These are phyloP conservation scores for Phyllostomus hastatus DNA, from an alignment of 2,113 vertebrate species.

Conservation along the genomic window DNA sequence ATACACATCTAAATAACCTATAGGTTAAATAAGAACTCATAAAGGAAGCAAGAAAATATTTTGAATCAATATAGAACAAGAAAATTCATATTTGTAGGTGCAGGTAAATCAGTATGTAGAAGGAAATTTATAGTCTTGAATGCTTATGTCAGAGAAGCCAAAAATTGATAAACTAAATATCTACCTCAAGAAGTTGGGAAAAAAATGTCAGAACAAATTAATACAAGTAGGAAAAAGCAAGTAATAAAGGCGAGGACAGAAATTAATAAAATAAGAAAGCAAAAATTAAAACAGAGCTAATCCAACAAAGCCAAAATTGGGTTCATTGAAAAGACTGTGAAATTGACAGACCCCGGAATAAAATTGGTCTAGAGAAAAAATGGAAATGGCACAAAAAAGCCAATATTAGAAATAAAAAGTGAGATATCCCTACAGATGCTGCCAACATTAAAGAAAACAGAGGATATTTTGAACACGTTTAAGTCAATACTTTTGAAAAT, in stretches of 20 bases:
- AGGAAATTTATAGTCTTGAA: not conserved
- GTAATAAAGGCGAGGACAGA: not conserved
- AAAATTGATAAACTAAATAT: not conserved
- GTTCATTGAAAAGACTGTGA: not conserved
- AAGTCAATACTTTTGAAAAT: not conserved
- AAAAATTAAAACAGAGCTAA: conserved; percentile 1
- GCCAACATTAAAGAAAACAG: not conserved
- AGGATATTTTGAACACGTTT: not conserved
- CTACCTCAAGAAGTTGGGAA: not conserved
- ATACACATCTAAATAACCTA: not conserved
- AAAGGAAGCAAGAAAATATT: conserved; percentile 10
- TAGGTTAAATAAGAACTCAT: not conserved
- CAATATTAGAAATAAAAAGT: not conserved
- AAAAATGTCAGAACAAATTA: not conserved
- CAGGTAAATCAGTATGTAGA: not conserved
- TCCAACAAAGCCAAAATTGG: not conserved
- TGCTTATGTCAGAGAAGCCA: not conserved
- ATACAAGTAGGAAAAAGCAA: not conserved
- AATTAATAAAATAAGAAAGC: not conserved
- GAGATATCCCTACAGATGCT: not conserved
- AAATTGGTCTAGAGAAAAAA: not conserved
- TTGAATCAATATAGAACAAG: not conserved
- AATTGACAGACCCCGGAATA: not conserved
- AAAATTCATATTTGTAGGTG: not conserved
- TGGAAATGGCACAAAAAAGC: not conserved